A percentile compares a stretch with the other conserved stretches of the same genome.
Conservation (phyloP, 2,113 vertebrate genomes). For the Mastomys coucha region DNA sequence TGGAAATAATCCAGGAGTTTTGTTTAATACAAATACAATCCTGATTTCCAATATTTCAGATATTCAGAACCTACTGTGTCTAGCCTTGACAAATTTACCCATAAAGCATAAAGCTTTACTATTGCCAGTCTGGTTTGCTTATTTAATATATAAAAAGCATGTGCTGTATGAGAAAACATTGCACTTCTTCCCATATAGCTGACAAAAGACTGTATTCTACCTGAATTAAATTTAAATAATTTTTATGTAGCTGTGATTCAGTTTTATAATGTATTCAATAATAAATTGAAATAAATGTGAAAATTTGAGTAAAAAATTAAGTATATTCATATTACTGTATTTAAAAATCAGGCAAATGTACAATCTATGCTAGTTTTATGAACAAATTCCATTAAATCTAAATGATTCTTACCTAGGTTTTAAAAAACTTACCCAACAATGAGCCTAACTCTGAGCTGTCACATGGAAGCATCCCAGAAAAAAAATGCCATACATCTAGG, state of each 20-base stretch:
- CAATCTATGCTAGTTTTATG: background rate
- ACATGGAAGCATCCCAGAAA: background rate
- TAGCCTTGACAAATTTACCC: background rate
- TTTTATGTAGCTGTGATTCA: constrained; percentile 18
- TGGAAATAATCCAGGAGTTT: constrained; percentile 47
- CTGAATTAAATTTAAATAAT: background rate
- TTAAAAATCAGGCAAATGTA: background rate
- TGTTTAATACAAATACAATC: background rate
- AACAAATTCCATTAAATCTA: constrained; percentile 12
- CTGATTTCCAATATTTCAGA: background rate
- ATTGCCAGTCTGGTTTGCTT: background rate
- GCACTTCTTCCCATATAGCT: rapidly evolving
- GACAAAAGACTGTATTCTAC: background rate
- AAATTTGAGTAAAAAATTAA: constrained; percentile 17
- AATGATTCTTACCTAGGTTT: background rate
- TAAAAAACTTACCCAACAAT: background rate
- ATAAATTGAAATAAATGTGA: background rate
- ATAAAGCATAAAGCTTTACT: background rate
- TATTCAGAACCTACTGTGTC: background rate
- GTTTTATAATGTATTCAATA: background rate
- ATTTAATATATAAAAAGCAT: background rate
- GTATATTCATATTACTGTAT: background rate
- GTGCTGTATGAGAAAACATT: background rate
- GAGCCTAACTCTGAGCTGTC: background rate
- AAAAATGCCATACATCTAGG: background rate